Evolutionary conservation across 2,797 vertebrate species (phyloP), one percentile per base, ranked within the genome.

Genomic region (Halcyon leucocephala): DNA sequence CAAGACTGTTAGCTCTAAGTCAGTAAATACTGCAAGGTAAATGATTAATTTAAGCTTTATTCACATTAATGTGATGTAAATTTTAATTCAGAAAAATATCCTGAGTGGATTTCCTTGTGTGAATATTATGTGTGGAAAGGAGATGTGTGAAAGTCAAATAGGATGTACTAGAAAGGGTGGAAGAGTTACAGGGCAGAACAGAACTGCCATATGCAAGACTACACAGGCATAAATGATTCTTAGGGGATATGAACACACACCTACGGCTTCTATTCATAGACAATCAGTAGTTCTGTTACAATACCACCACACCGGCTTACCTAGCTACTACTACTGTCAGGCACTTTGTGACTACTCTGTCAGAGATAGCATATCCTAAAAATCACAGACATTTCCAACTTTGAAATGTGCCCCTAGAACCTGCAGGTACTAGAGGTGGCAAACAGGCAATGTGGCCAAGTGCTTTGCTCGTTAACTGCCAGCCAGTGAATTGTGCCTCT

Each of bases 21-120:
- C 69, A 89, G 72, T 93, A 97, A 95, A 93, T 86, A 78, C n/a
- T 69, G 26, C 28, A 91, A n/a, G 31, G 83, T 80, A 92, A 85
- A 84, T 92, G 31, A 80, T 92, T 96, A 65, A 87, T 92, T 96
- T 80, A 80, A 74, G 35, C 29, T 85, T 89, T 89, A 80, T 60
- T 92, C 84, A 74, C 52, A 84, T 65, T 82, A 90, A 51, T 39
- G 28, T 70, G 21, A 79, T 89, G 17, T 52, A 78, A 84, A 92
- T 67, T 85, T 91, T 85, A 82, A 82, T 93, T 92, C 51, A 58
- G n/a, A 9, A 69, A 72, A 91, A 89, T 69, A 88, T 41, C 41
- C 49, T 67, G 17, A 48, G 31, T 82, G 41, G 33, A 58, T 79
- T 87, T 86, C 10, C 13, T 60, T 58, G 12, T 62, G 20, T 31